These are phyloP conservation scores for Caenorhabditis brenneri DNA, from an alignment of 1,140 invertebrate species.

Conservation along the genomic window DNA sequence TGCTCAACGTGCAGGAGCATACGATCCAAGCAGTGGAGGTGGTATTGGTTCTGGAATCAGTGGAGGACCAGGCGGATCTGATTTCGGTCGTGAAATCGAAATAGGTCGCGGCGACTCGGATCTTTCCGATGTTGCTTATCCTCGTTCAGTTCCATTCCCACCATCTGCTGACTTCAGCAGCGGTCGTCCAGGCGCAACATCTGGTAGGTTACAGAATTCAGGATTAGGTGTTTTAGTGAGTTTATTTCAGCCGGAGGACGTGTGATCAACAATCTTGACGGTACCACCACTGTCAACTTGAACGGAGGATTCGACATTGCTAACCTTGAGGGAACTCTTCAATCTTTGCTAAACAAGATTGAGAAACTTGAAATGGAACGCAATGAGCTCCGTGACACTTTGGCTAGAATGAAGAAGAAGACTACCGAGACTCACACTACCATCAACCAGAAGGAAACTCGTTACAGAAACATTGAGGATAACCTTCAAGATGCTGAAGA, in stretches of 20 bases:
- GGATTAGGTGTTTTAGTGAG: background rate
- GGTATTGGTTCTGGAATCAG: background rate
- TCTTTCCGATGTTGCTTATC: conserved; percentile 47
- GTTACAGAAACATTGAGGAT: conserved; percentile 68
- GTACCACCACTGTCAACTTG: conserved; percentile 49
- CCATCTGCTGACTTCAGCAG: conserved; percentile 56
- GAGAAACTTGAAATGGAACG: conserved; percentile 66
- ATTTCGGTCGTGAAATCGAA: conserved; percentile 48
- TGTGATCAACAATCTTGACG: conserved; percentile 47
- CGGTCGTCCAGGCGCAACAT: conserved; percentile 51
- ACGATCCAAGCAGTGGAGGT: conserved; percentile 19
- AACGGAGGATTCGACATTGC: conserved; percentile 55
- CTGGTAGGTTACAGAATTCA: background rate
- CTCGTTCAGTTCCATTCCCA: conserved; percentile 64
- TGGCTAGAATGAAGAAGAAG: conserved; percentile 69
- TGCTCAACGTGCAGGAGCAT: conserved; percentile 19
- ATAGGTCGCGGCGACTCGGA: conserved; percentile 42
- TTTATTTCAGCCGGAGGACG: conserved; percentile 51
- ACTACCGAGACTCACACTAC: conserved; percentile 67
- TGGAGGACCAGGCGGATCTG: conserved; percentile 45
- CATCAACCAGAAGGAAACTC: conserved; percentile 68
- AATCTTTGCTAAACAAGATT: conserved; percentile 62
- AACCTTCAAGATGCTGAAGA: conserved; percentile 66
- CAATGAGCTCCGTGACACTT: conserved; percentile 67
- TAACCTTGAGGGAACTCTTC: conserved; percentile 63